Conservation (phyloP, 2,888 invertebrate genomes). For the Andrena bicolor region DNA sequence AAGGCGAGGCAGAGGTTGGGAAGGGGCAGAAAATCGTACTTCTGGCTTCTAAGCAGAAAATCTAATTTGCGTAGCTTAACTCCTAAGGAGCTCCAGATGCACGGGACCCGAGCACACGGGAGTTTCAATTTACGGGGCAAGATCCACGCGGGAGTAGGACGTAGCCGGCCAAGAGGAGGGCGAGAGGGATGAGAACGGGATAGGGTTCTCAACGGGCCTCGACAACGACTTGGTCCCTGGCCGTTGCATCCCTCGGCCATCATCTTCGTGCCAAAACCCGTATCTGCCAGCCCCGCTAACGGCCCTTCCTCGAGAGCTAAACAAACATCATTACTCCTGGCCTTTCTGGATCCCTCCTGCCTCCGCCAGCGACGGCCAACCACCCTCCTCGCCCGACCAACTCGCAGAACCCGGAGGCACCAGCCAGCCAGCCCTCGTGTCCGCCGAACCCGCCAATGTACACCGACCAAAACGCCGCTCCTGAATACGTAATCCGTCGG, state of each 20-base stretch:
- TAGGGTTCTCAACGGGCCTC: slow-evolving; percentile 44
- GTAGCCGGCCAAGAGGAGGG: slow-evolving; percentile 14
- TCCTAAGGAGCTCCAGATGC: slow-evolving; percentile 80
- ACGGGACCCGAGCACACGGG: slow-evolving; percentile 72
- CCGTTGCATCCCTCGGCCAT: slow-evolving; percentile 64
- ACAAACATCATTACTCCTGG: slow-evolving; percentile 82
- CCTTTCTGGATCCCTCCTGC: slow-evolving; percentile 62
- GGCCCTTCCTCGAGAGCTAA: slow-evolving; percentile 77
- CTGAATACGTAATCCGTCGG: slow-evolving; percentile 76
- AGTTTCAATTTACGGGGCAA: slow-evolving; percentile 81
- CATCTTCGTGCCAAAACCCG: slow-evolving; percentile 76
- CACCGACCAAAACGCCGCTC: slow-evolving; percentile 68
- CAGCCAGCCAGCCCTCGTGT: slow-evolving; percentile 52
- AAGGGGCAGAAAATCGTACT: slow-evolving; percentile 64
- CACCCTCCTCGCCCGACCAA: slow-evolving; percentile 18
- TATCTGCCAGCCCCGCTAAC: slow-evolving; percentile 72
- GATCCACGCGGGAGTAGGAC: slow-evolving; percentile 24
- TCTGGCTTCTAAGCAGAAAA: slow-evolving; percentile 79
- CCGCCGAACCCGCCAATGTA: slow-evolving; percentile 69
- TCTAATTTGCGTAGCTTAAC: slow-evolving; percentile 83
- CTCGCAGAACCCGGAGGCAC: slow-evolving; percentile 46
- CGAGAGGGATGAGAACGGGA: slow-evolving; percentile 41
- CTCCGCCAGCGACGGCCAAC: slow-evolving; percentile 32
- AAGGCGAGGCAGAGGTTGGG: slow-evolving; percentile 8
- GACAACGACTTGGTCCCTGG: slow-evolving; percentile 42